Base-by-base conservation (phyloP, 1,140 invertebrate species). In the Ceratina calcarata region DNA sequence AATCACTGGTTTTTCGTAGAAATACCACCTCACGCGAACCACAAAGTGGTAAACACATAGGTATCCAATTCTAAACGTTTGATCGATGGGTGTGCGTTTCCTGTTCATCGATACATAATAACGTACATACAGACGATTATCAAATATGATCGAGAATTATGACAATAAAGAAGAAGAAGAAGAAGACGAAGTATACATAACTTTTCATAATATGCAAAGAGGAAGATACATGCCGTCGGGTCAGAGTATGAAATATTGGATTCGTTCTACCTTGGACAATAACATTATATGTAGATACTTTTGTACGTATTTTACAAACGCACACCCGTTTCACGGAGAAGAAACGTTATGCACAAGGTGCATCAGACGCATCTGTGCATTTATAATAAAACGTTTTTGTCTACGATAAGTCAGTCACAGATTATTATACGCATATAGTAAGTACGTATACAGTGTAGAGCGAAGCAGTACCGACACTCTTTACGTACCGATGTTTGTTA, bases 21-120 rank as follows among this genome's bases (percentile, higher is more conserved):
- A 81, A 78, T 45, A 45, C 37, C 37, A 45, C 49, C 32, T 37
- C 80, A 53, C 68, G 70, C 70, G 64, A 75, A 69, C 88, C 85
- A 90, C 87, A 67, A 90, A 90, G 89, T 91, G 87, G 87, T 80
- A 58, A 32, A 82, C 58, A 78, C 51, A 45, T 37, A 45, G 37
- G 37, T 45, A 45, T 45, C 37, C 7, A 45, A 45, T 10, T 45
- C 37, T 45, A 45, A 10, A 45, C 37, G 37, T 45, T 53, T 8
- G 60, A 75, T 77, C 72, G 71, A 82, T 51, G 75, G 83, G 76
- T 87, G 83, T 89, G 83, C 76, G 79, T 79, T 87, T 78, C 66
- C 65, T 64, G 22, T 64, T 74, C 57, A 49, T 66, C 60, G 27
- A 72, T 66, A 57, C 45, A 10, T 58, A 15, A n/a, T 20, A 24